phyloP scores from a whole-genome alignment of 23 tunicate species.

The Trididemnum nubilum region DNA sequence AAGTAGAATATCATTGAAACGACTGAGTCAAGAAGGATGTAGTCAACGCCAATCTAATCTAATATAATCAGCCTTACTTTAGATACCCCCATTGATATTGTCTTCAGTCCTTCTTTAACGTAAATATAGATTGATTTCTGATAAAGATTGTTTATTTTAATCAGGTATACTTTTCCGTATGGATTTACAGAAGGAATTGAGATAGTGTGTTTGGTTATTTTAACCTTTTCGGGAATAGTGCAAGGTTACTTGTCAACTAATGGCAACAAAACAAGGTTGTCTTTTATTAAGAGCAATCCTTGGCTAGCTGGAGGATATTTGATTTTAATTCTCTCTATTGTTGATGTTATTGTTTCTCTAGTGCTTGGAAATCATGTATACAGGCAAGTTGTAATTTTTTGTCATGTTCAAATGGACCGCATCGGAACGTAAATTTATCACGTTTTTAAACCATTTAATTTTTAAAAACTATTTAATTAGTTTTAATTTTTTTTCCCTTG shows the following conservation, averaged over 20 bases:
- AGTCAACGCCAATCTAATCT: too few species aligned
- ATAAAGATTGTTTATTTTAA: background rate
- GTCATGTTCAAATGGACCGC: background rate
- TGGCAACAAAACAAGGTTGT: slow-evolving; percentile 29
- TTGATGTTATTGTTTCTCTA: slow-evolving; percentile 71
- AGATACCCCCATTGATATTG: too few species aligned
- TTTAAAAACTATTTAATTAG: background rate
- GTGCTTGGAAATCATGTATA: slow-evolving; percentile 69
- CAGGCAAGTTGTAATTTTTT: slow-evolving; percentile 38
- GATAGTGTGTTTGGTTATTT: slow-evolving; percentile 65
- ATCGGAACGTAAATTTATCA: too few species aligned
- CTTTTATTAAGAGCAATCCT: slow-evolving; percentile 58
- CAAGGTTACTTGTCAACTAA: slow-evolving; percentile 71
- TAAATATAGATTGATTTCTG: too few species aligned
- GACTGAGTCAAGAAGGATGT: too few species aligned
- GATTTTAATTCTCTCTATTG: slow-evolving; percentile 52
- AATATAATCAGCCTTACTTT: too few species aligned
- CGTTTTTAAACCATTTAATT: too few species aligned
- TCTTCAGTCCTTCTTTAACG: too few species aligned
- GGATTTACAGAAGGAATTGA: slow-evolving; percentile 96
- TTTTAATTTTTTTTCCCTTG: too few species aligned
- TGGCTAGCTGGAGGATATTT: slow-evolving; percentile 83
- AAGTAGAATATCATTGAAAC: too few species aligned
- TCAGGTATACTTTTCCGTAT: slow-evolving; percentile 56
- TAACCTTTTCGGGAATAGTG: slow-evolving; percentile 55